phyloP scores from a whole-genome alignment of 1,140 invertebrate genomes.

The Drosophila repletoides region DNA sequence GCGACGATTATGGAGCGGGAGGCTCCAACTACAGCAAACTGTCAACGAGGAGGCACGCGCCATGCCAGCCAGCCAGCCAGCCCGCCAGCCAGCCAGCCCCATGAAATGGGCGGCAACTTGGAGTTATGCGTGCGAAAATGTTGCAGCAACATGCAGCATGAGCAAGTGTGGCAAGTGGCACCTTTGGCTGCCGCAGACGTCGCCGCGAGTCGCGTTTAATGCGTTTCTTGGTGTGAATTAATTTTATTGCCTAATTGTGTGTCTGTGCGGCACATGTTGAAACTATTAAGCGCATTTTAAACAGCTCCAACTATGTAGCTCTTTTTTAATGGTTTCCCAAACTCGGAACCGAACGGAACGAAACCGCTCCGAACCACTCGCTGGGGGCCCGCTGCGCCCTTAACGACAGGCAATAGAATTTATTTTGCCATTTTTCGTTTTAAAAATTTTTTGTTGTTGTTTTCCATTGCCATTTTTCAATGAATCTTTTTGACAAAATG shows the following conservation, averaged over 20 bases:
- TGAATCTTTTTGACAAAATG: constrained; percentile 34
- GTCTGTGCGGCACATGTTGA: constrained; percentile 52
- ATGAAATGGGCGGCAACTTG: constrained; percentile 18
- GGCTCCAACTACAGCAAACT: too few species aligned
- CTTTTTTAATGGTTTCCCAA: background rate
- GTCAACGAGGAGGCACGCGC: constrained; percentile 36
- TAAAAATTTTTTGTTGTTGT: constrained; percentile 11
- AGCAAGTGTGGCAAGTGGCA: constrained; percentile 27
- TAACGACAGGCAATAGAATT: too few species aligned
- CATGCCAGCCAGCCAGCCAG: too few species aligned
- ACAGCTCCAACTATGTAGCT: background rate
- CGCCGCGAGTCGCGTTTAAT: constrained; percentile 35
- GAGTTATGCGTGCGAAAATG: constrained; percentile 55
- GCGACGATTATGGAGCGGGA: constrained; percentile 38
- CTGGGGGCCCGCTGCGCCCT: too few species aligned
- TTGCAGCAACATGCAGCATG: constrained; percentile 22
- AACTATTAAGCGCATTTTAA: constrained; percentile 55
- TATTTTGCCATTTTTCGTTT: too few species aligned
- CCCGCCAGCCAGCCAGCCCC: too few species aligned
- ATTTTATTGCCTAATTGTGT: constrained; percentile 62
- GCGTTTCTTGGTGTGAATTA: constrained; percentile 57
- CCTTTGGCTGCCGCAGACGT: constrained; percentile 22
- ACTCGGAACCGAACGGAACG: too few species aligned
- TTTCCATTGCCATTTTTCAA: background rate
- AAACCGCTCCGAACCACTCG: too few species aligned